Evolutionary conservation across 2,113 vertebrate species (phyloP).

Genomic region (Calonectris borealis): DNA sequence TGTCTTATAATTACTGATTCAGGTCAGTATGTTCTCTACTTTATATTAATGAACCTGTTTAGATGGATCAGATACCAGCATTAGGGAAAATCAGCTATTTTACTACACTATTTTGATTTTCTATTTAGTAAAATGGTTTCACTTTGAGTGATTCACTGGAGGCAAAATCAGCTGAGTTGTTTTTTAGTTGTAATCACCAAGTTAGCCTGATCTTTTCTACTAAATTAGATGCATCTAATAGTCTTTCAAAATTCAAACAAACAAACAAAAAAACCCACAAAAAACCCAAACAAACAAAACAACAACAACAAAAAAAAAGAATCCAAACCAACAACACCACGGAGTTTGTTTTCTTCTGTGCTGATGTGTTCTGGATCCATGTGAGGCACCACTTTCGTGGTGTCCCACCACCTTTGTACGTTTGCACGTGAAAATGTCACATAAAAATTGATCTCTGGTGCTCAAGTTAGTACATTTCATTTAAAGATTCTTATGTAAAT

Average conservation of each 20-base stretch:
- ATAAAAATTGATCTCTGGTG: not conserved
- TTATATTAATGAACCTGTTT: not conserved
- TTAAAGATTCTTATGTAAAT: not conserved
- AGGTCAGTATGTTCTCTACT: not conserved
- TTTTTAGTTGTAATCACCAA: not conserved
- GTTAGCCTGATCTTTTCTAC: not conserved
- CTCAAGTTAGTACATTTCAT: not conserved
- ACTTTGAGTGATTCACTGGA: not conserved
- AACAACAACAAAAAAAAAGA: not conserved
- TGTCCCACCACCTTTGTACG: not conserved
- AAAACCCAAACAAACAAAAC: not conserved
- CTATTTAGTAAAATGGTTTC: not conserved
- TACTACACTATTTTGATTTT: not conserved
- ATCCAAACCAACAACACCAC: not conserved
- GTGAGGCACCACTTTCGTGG: not conserved
- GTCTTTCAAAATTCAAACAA: not conserved
- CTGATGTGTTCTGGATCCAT: not conserved
- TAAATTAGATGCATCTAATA: not conserved
- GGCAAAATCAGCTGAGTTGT: not conserved
- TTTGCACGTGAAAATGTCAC: not conserved
- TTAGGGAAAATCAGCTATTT: not conserved
- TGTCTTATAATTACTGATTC: slow-evolving; percentile 19
- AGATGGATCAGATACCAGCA: not conserved
- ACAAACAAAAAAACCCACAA: not conserved
- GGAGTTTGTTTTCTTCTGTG: not conserved